phyloP scores from a whole-genome alignment of 2,888 invertebrate genomes.

The Autographa gamma region DNA sequence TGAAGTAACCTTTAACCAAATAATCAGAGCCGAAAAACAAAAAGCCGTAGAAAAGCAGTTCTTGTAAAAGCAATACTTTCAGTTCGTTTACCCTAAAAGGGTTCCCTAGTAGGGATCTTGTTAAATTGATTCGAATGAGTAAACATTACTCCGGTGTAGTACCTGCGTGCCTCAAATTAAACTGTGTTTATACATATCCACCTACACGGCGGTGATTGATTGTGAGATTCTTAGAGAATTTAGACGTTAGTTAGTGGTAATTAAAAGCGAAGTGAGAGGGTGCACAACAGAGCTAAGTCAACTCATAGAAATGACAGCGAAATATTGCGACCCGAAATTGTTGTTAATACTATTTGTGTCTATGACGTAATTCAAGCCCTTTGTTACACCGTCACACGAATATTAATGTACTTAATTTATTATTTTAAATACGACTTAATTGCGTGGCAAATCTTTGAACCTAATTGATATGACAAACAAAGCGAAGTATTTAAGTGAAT shows the following conservation, averaged over 20 bases:
- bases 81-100: constrained; percentile 45
- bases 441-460: neutral
- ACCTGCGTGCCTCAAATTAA: constrained; percentile 25
- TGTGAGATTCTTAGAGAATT: neutral
- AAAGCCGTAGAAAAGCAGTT: constrained; percentile 23
- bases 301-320: neutral
- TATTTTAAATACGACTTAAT: neutral
- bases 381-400: neutral
- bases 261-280: too few species aligned
- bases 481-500: neutral
- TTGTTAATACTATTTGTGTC: neutral
- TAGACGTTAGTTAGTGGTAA: too few species aligned
- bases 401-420: neutral
- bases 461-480: neutral
- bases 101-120: constrained; percentile 32
- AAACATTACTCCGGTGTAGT: constrained; percentile 26
- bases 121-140: constrained; percentile 38
- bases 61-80: constrained; percentile 28
- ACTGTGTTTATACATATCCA: constrained; percentile 8
- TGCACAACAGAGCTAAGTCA: too few species aligned
- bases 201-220: neutral
- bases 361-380: neutral
- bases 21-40: constrained; percentile 26
- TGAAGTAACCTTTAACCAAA: constrained; percentile 20
- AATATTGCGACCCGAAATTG: neutral